Evolutionary conservation across 2,888 invertebrate species (phyloP), one percentile per base, ranked within the genome.

Genomic region (Lamproptera curius): DNA sequence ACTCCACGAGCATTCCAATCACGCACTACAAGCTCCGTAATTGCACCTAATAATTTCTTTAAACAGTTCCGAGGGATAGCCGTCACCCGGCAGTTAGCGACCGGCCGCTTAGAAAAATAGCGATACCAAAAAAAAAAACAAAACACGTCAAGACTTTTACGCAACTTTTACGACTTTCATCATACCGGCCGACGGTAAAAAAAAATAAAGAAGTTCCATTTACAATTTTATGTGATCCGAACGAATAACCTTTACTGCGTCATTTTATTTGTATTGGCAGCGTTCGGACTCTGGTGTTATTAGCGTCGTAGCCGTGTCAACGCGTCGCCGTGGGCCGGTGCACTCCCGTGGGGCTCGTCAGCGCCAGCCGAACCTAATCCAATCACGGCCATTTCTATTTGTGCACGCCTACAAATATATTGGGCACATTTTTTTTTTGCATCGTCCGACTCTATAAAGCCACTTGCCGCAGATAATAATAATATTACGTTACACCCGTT

Each of bases 321-420:
- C 69, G 70, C 67, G 67, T 67, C 65, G 83, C 78, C 76, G 69
- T 62, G 67, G 75, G 77, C 75, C 52, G 50, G 58, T 55, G 52
- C 54, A 59, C 65, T 90, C 90, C 89, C 90, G 56, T 57, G 91
- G 83, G 90, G 78, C 91, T 91, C 91, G 90, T 91, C 90, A 89
- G 77, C 77, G 63, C 79, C 81, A 64, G 70, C 70, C 74, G 69
- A 70, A 89, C 88, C 90, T 90, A 91, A 91, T 91, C 91, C 91
- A 91, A 91, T 91, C 91, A 90, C 89, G 63, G 70, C 59, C 66
- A 67, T 69, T 67, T 68, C 64, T 62, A 62, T 70, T 63, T 68
- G 66, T 67, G 65, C 76, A 76, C 79, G 76, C 77, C 80, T 76
- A 65, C 73, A 54, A 60, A 50, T 57, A 41, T 48, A 34, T 16